Evolutionary conservation across 1,140 invertebrate species (phyloP), one percentile per base, ranked within the genome.

Genomic region (Drosophila jambulina): DNA sequence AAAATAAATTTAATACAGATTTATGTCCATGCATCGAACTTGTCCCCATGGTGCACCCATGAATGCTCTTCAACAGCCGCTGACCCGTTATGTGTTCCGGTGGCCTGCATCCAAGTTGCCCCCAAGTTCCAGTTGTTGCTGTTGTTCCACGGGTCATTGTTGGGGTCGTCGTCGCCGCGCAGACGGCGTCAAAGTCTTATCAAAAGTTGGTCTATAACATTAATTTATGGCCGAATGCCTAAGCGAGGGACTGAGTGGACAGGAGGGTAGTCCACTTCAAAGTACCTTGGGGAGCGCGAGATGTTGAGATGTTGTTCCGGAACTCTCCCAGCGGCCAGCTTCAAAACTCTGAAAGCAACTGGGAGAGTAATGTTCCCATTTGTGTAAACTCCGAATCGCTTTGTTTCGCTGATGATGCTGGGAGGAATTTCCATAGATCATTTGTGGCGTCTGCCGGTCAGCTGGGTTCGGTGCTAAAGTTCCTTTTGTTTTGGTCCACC

Each of bases 151-250:
- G 12, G 32, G n/a, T 70, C 56, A 56, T 40, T 34, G 67, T 23
- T 51, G 58, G 29, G 32, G 67, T 54, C 65, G 75, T 40, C 65
- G 75, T 43, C 59, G 64, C 59, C 77, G 46, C 49, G 27, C 57
- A 75, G 80, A 74, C 69, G 84, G 81, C 85, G 81, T 91, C 85
- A 88, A 90, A 76, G 81, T 80, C 86, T 88, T 88, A 88, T 88
- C 85, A 87, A 88, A 88, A 88, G 49, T 76, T 82, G 67, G 85
- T 78, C 86, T 88, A 88, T 85, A 85, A 82, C 86, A 88, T 91
- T 85, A 88, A 91, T 91, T 88, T 88, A 88, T 88, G 38, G 78
- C 75, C 86, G 60, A 38, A 76, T 78, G 75, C 61, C 61, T n/a
- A 36, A 51, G 51, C 38, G 32, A 36, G 42, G 63, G 57, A n/a